Conservation (phyloP, 2,113 vertebrate species). For the Peromyscus maniculatus region DNA sequence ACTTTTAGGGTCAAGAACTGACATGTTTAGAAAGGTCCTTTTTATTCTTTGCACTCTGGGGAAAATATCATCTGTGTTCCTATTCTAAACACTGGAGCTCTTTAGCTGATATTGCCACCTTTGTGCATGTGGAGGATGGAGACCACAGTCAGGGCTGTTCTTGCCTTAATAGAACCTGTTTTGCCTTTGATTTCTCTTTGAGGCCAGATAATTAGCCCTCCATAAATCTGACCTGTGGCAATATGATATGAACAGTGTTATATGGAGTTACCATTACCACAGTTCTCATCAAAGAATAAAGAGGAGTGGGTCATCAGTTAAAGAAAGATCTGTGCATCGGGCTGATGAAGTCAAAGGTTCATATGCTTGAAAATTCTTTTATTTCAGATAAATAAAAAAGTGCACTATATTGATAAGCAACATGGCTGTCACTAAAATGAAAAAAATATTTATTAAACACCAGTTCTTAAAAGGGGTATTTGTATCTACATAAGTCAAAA, state of each 20-base stretch:
- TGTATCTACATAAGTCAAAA: background rate
- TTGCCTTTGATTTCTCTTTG: background rate
- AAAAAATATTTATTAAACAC: background rate
- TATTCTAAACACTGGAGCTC: background rate
- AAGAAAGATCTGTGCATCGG: background rate
- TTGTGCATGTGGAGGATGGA: background rate
- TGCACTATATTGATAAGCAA: slow-evolving; percentile 12
- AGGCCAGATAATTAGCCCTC: background rate
- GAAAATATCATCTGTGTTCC: slow-evolving; percentile 13
- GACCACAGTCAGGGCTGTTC: background rate
- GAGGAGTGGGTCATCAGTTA: background rate
- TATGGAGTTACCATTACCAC: background rate
- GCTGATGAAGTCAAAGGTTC: background rate
- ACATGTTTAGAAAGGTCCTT: background rate
- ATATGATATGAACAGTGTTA: background rate
- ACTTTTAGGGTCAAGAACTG: background rate
- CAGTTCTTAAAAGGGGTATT: background rate
- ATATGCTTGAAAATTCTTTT: background rate
- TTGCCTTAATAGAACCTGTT: background rate
- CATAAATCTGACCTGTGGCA: background rate
- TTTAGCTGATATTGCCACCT: background rate
- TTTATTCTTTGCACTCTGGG: background rate
- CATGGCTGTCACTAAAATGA: background rate
- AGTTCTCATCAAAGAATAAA: background rate
- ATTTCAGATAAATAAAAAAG: background rate